Base-by-base conservation (phyloP, 2,113 vertebrate genomes). In the Tinamus guttatus region DNA sequence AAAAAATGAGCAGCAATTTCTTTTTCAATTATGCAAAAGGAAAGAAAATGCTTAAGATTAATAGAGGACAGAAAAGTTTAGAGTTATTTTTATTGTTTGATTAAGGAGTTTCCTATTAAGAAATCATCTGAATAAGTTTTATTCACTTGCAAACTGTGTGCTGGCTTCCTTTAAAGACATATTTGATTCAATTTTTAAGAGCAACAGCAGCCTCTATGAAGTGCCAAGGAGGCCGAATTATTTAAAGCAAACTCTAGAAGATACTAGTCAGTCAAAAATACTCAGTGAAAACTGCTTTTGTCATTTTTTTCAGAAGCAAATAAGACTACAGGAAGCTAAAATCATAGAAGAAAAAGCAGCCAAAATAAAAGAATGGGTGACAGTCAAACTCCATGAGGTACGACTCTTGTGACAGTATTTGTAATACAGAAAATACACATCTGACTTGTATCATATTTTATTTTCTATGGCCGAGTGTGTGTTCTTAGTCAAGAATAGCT, bases 331-430 rank as follows among this genome's bases (percentile, higher is more conserved):
- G 98, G 99, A 99, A 94, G 98, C 99, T 96, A 99, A 99, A 98
- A 98, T 99, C 34, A 99, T 99, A 97, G 99, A 99, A 97, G 99
- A 99, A 93, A 99, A 99, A 98, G 99, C 99, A 79, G 99, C 99
- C 52, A 99, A 99, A 96, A 99, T 99, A 97, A 99, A 99, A 97
- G 99, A 99, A 96, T 99, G 99, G 99, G 99, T 99, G 97, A 99
- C 99, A 95, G 96, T 98, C 93, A 99, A 99, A 96, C 97, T 99
- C 90, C 98, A 98, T 69, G 99, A 99, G 99, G 99, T 99, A 98
- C 84, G 91, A 89, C 11, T 88, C 30, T 80, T 95, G 77, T 54
- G 94, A 59, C n/a, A 60, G 4, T 91, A 75, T 45, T 52, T 93
- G 51, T 20, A 20, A 40, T 4, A 45, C 36, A 76, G 60, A 62